Evolutionary conservation across 2,888 invertebrate species (phyloP).

Genomic region (Apamea anceps): DNA sequence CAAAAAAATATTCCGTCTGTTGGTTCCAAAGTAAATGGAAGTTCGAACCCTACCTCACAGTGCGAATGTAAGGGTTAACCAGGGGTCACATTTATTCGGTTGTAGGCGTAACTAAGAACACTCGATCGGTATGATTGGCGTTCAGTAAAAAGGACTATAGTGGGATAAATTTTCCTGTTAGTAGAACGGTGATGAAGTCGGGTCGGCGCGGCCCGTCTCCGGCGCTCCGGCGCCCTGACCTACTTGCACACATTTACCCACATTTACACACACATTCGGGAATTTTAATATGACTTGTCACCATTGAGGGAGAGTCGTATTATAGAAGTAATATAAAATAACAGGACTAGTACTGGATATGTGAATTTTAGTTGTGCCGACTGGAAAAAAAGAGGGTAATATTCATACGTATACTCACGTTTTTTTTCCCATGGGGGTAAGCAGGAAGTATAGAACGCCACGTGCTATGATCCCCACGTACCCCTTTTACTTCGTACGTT

Average conservation of each 20-base stretch:
- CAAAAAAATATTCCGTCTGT: neutral
- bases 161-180: slow-evolving; percentile 71
- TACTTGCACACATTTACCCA: slow-evolving; percentile 78
- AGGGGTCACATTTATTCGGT: slow-evolving; percentile 58
- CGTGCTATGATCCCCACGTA: neutral
- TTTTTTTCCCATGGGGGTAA: neutral
- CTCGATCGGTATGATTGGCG: slow-evolving; percentile 62
- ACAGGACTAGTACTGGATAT: slow-evolving; percentile 22
- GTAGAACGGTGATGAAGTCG: slow-evolving; percentile 52
- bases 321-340: slow-evolving; percentile 46
- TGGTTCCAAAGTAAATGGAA: slow-evolving; percentile 3
- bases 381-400: neutral
- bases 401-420: neutral
- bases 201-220: slow-evolving; percentile 58
- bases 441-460: neutral
- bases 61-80: slow-evolving; percentile 48
- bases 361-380: slow-evolving; percentile 4
- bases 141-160: slow-evolving; percentile 72
- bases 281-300: slow-evolving; percentile 76
- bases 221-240: slow-evolving; percentile 75
- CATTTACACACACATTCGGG: slow-evolving; percentile 72
- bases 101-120: slow-evolving; percentile 74
- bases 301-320: slow-evolving; percentile 55
- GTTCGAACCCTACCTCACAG: neutral
- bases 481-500: neutral